phyloP scores from a whole-genome alignment of 1,140 invertebrate genomes.

The Condylostylus longicornis region DNA sequence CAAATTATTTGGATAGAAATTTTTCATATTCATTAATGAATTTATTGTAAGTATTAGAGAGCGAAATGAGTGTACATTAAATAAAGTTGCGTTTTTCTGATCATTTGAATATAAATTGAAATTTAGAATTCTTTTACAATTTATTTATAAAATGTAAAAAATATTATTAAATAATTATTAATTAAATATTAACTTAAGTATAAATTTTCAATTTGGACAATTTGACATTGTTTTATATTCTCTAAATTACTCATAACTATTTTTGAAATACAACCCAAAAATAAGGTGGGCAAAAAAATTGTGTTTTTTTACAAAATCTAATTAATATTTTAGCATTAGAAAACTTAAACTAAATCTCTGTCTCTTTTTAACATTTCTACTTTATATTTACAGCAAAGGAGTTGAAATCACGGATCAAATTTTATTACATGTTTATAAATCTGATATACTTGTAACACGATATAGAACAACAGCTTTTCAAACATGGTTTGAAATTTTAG shows the following conservation, averaged over 20 bases:
- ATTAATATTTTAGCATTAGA: too few relatives aligned
- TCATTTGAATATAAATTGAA: background rate
- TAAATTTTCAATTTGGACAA: too few relatives aligned
- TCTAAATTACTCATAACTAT: too few relatives aligned
- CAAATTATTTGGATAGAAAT: slow-evolving; percentile 33
- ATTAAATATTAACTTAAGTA: too few relatives aligned
- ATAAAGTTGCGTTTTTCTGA: slow-evolving; percentile 3
- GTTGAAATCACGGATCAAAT: slow-evolving; percentile 35
- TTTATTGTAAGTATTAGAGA: slow-evolving; percentile 13
- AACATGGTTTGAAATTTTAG: slow-evolving; percentile 35
- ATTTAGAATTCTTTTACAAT: background rate
- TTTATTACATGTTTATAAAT: slow-evolving; percentile 44
- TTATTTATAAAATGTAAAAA: slow-evolving; percentile 1
- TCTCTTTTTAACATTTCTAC: background rate
- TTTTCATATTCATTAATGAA: slow-evolving; percentile 4
- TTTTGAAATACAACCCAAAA: too few relatives aligned
- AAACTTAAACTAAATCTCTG: background rate
- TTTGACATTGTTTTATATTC: too few relatives aligned
- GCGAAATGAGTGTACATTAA: too few relatives aligned
- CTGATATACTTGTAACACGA: slow-evolving; percentile 40
- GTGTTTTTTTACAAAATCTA: too few relatives aligned
- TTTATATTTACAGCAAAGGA: slow-evolving; percentile 30
- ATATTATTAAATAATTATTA: too few relatives aligned
- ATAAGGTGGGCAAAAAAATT: too few relatives aligned
- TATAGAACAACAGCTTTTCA: slow-evolving; percentile 42